Evolutionary conservation across 2,888 invertebrate genomes (phyloP), one percentile per base, ranked within the genome.

Genomic region (Eudemis profundana): DNA sequence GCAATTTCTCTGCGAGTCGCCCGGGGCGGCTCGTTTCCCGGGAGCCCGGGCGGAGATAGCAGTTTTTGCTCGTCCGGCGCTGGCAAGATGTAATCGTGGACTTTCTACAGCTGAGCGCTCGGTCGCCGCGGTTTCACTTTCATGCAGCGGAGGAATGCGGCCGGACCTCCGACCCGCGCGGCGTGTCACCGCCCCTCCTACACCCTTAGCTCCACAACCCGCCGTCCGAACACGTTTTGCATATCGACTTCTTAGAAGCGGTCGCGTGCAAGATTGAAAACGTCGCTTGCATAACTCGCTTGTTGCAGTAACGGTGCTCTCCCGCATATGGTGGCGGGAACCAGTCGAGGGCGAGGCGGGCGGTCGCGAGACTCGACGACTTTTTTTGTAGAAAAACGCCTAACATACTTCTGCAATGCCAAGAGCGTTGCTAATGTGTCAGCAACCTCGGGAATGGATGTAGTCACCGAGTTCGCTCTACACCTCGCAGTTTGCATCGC

Each of bases 101-200:
- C 91, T 92, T 92, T 92, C 90, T 91, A 91, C 89, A 84, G 89
- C 84, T 86, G 90, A 87, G 87, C 72, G 73, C 71, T 61, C 83
- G 82, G 81, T 78, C 78, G 81, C 78, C 79, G 86, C 85, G 86
- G 89, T 91, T 92, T 91, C 91, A 91, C 91, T 92, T 91, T 91
- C 91, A 81, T 87, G 84, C 86, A 84, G 80, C 86, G 84, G 75
- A 77, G 90, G 91, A 91, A 91, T 90, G 91, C 87, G 90, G 87
- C 86, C 89, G 89, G 86, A 90, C 90, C 91, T 90, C 86, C 90
- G 90, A 90, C 90, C 90, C 86, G 82, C 79, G 79, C 72, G 77
- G 69, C 76, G 77, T 81, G 83, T 79, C 82, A 80, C 78, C 78
- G 74, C 76, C 73, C 71, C 75, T 51, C 49, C 54, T 61, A 40